Evolutionary conservation across 2,888 invertebrate genomes (phyloP).

Genomic region (Spicauda simplicius): DNA sequence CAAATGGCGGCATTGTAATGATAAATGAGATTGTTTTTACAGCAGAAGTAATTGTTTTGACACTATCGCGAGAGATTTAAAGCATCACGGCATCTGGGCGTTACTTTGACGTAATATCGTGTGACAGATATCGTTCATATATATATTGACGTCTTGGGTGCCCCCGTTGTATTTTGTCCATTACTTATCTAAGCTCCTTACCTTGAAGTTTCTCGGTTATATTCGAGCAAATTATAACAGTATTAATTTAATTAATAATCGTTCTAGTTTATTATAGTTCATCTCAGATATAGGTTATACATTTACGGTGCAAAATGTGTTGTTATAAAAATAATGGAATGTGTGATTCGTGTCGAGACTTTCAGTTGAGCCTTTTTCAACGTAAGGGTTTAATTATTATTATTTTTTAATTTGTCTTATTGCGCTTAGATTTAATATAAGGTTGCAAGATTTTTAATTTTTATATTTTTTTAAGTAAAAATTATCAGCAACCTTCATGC

Average conservation of each 20-base stretch:
- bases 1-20: conserved; percentile 16
- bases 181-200: conserved; percentile 80
- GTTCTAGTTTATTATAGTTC: conserved; percentile 42
- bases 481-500: no score
- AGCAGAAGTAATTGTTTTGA: conserved; percentile 65
- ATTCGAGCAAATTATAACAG: conserved; percentile 58
- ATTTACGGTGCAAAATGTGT: conserved; percentile 67
- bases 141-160: conserved; percentile 76
- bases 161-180: conserved; percentile 76
- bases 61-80: conserved; percentile 75
- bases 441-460: conserved; percentile 35
- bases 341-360: conserved; percentile 78
- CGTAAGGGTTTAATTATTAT: conserved; percentile 61
- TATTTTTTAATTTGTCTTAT: background rate
- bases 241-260: conserved; percentile 52
- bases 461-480: background rate
- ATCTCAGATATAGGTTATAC: conserved; percentile 38
- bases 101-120: conserved; percentile 82
- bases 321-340: conserved; percentile 77
- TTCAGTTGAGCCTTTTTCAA: conserved; percentile 72
- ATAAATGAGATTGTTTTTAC: conserved; percentile 48
- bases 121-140: conserved; percentile 77
- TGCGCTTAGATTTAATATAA: background rate
- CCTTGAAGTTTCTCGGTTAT: conserved; percentile 76
- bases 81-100: conserved; percentile 77